Conservation (phyloP, 2,797 vertebrate genomes). For the Gouania willdenowi region DNA sequence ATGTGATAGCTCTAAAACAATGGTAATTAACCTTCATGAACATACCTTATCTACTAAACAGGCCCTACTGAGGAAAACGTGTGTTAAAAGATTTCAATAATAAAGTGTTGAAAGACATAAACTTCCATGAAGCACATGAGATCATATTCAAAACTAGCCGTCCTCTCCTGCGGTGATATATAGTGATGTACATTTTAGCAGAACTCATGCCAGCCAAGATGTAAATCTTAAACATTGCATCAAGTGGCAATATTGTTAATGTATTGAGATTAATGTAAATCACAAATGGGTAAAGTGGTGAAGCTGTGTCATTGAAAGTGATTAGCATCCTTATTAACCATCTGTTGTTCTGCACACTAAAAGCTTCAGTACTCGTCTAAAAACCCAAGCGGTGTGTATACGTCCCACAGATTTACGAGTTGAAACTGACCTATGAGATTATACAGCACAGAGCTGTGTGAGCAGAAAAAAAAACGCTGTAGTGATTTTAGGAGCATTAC, state of each 20-base stretch:
- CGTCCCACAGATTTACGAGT: slow-evolving; percentile 34
- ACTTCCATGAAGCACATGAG: no score
- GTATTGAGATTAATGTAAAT: slow-evolving; percentile 35
- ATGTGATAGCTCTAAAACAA: no score
- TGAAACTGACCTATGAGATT: slow-evolving; percentile 26
- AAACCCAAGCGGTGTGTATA: slow-evolving; percentile 30
- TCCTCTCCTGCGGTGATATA: no score
- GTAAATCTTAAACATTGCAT: slow-evolving; percentile 13
- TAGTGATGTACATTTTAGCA: no score
- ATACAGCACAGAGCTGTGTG: slow-evolving; percentile 5
- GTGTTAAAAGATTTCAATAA: no score
- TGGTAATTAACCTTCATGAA: no score
- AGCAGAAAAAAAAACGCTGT: slow-evolving; percentile 15
- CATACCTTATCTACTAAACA: no score
- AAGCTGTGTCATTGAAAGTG: slow-evolving; percentile 35
- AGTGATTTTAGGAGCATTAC: slow-evolving; percentile 15
- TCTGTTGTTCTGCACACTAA: slow-evolving; percentile 44
- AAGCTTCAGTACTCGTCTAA: slow-evolving; percentile 16
- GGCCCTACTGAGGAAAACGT: no score
- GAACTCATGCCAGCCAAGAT: slow-evolving; percentile 11
- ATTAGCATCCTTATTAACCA: slow-evolving; percentile 54
- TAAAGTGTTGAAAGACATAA: no score
- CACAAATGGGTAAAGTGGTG: slow-evolving; percentile 24
- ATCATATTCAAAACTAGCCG: no score
- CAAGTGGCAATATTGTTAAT: slow-evolving; percentile 7